A percentile compares a stretch with the other conserved stretches of the same genome.
Evolutionary conservation across 2,797 vertebrate species (phyloP).

Genomic region (Megaceryle alcyon): DNA sequence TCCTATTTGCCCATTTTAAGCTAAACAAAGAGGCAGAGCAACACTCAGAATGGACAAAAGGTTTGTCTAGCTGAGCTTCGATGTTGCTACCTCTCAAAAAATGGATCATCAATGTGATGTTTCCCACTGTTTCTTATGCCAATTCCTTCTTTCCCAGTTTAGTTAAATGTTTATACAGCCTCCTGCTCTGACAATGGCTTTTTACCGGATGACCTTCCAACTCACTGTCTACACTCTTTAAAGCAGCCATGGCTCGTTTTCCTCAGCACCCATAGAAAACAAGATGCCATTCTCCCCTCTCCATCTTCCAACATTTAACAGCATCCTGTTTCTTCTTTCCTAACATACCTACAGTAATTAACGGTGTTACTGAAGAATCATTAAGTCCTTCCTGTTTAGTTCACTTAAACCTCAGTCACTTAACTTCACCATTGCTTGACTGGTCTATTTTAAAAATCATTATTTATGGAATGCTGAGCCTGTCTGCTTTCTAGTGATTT

Average conservation of each 20-base stretch:
- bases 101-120: rapidly evolving
- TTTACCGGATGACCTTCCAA: not conserved
- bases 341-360: not conserved
- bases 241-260: not conserved
- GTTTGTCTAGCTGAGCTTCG: not conserved
- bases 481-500: not conserved
- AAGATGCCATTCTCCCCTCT: not conserved
- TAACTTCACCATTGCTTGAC: not conserved
- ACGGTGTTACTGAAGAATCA: not conserved
- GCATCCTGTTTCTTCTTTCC: not conserved
- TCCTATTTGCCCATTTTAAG: not conserved
- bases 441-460: not conserved
- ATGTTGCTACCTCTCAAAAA: not conserved
- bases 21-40: not conserved
- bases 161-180: not conserved
- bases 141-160: not conserved
- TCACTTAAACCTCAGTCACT: not conserved
- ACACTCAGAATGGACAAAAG: not conserved
- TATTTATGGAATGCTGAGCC: not conserved
- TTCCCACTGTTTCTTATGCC: not conserved
- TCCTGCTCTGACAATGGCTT: not conserved
- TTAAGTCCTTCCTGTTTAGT: not conserved
- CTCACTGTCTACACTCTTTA: not conserved
- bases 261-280: not conserved
- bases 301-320: not conserved